Evolutionary conservation across 2,113 vertebrate species (phyloP), one percentile per base, ranked within the genome.

Genomic region (Bos indicus): DNA sequence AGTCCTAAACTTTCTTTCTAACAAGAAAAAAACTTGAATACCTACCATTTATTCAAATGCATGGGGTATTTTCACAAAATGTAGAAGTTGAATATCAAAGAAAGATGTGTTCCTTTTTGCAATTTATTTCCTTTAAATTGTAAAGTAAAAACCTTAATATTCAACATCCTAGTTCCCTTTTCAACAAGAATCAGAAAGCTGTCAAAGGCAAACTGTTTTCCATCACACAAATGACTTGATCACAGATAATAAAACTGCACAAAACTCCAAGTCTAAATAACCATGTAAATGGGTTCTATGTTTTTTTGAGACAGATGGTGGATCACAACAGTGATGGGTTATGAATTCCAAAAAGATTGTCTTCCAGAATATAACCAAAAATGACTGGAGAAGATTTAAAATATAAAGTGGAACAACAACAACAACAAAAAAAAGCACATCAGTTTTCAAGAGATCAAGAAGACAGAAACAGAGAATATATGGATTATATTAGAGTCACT

Each of bases 231-330:
- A 94, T 84, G 97, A 94, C 98, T 97, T 98, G 92, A 98, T 97
- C 85, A 97, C 40, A 97, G 40, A 95, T 98, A 98, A 98, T 97
- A 40, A 91, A 98, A 98, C 81, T 94, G 83, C 59, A 64, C 85
- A 98, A 98, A 96, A 86, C 97, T 98, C 95, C 96, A 97, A 97
- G 97, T 56, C 90, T 98, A 98, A 98, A 98, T 98, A 98, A 97
- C 96, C 94, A 92, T 96, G 94, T 97, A 97, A 98, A 98, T 83
- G 87, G 96, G 88, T 96, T 97, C 85, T 98, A 88, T 94, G 90
- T 43, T 95, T 98, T 98, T 95, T 97, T 11, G 21, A 98, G 95
- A 96, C 96, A 98, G 98, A 98, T 97, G 94, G 94, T 92, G 21
- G 85, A 97, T 98, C 87, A 85, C 84, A 98, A 91, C 74, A 96